Evolutionary conservation across 92 coral and sea anemone genomes (phyloP).

Genomic region (Virgularia gustaviana): DNA sequence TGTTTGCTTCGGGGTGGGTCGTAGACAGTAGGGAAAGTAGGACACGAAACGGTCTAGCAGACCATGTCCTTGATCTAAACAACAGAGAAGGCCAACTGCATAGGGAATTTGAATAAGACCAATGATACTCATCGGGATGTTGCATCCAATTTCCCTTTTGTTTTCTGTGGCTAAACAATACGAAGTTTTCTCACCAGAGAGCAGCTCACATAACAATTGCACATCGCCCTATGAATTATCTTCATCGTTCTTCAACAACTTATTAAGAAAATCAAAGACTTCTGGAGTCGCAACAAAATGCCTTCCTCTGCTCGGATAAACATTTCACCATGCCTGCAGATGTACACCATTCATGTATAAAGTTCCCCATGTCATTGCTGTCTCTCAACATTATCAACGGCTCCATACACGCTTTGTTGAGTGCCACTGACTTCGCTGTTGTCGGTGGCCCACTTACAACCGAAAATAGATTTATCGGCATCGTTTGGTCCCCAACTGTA

Average conservation of each 20-base stretch:
- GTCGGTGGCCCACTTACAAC: too few species aligned
- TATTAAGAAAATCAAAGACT: conserved; percentile 48
- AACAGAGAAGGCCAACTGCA: conserved; percentile 35
- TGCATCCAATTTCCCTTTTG: conserved; percentile 31
- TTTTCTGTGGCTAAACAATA: conserved; percentile 46
- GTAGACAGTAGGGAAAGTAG: conserved; percentile 37
- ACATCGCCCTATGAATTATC: conserved; percentile 54
- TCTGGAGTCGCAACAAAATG: conserved; percentile 37
- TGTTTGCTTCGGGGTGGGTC: conserved; percentile 41
- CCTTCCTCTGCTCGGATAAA: neutral
- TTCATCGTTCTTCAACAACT: conserved; percentile 45
- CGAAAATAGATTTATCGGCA: neutral
- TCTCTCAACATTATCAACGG: neutral
- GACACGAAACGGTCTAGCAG: conserved; percentile 42
- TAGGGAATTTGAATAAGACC: conserved; percentile 34
- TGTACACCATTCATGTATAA: neutral
- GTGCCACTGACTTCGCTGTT: neutral
- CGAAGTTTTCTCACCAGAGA: conserved; percentile 55
- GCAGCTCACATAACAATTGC: conserved; percentile 54
- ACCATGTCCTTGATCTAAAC: conserved; percentile 58
- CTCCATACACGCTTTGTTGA: neutral
- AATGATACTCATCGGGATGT: conserved; percentile 38
- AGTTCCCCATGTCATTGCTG: neutral
- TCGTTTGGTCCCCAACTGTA: neutral
- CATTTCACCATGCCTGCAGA: conserved; percentile 1